Percentiles rank a stretch among this genome's conserved stretches.
These are phyloP conservation scores for Cossypha niveicapilla DNA, from an alignment of 2,797 vertebrate genomes.

Conservation along the genomic window DNA sequence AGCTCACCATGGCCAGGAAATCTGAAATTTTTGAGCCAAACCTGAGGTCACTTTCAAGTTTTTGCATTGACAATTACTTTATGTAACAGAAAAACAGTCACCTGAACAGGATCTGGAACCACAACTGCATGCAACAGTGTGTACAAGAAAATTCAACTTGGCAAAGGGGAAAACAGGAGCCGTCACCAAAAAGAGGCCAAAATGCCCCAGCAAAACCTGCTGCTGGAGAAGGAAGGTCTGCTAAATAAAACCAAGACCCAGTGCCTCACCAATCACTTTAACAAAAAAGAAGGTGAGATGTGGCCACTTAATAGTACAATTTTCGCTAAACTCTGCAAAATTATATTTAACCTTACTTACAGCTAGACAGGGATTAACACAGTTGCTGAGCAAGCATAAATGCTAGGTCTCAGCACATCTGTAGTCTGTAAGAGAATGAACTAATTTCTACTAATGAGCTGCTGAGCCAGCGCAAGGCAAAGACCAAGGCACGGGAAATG, in stretches of 20 bases:
- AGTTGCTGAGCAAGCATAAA: conserved; percentile 6
- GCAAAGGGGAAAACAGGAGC: not conserved
- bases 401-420: not conserved
- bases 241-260: not conserved
- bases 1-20: not conserved
- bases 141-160: not conserved
- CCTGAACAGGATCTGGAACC: not conserved
- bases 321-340: conserved; percentile 20
- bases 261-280: not conserved
- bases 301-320: not conserved
- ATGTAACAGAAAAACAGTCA: not conserved
- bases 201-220: not conserved
- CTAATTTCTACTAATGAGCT: conserved; percentile 43
- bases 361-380: not conserved
- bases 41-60: not conserved
- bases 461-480: not conserved
- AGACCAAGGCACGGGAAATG: not conserved
- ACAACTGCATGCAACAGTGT: not conserved
- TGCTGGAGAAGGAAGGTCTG: not conserved
- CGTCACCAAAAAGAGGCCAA: not conserved
- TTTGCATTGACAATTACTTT: not conserved
- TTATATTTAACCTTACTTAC: conserved; percentile 1
- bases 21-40: not conserved
- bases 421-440: conserved; percentile 1
- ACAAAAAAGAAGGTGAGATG: not conserved